Evolutionary conservation across 2,797 vertebrate genomes (phyloP).

Genomic region (Micrastur ruficollis): DNA sequence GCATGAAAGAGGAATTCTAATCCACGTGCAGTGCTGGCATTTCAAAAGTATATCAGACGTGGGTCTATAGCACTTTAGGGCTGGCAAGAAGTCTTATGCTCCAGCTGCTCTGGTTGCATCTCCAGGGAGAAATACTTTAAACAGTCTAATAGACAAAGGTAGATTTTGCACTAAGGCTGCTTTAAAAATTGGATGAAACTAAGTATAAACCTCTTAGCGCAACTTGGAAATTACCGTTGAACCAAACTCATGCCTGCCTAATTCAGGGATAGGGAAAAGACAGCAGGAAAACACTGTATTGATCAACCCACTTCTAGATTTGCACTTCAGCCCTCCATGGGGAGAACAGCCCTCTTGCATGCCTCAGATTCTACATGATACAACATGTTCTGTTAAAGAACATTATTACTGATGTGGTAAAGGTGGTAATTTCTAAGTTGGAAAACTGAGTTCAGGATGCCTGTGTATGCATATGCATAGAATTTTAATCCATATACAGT

Average conservation of each 20-base stretch:
- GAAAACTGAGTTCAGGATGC: neutral
- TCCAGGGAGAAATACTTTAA: neutral
- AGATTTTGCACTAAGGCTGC: neutral
- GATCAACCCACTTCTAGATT: neutral
- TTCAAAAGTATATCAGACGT: neutral
- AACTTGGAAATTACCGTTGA: neutral
- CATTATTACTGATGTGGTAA: neutral
- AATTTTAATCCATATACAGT: neutral
- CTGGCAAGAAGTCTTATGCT: neutral
- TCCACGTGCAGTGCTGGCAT: neutral
- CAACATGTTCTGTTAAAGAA: neutral
- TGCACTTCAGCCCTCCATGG: neutral
- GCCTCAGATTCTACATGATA: neutral
- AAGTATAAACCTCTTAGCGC: neutral
- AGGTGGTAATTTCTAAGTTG: neutral
- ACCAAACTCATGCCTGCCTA: neutral
- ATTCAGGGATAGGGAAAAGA: neutral
- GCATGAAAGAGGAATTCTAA: neutral
- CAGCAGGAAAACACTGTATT: neutral
- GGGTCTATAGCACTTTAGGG: neutral
- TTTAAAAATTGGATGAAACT: neutral
- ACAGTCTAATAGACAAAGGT: neutral
- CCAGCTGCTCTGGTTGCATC: neutral
- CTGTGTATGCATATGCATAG: rapidly evolving
- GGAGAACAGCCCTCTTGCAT: neutral